Evolutionary conservation across 2,113 vertebrate species (phyloP).

Genomic region (Amphiprion ocellaris): DNA sequence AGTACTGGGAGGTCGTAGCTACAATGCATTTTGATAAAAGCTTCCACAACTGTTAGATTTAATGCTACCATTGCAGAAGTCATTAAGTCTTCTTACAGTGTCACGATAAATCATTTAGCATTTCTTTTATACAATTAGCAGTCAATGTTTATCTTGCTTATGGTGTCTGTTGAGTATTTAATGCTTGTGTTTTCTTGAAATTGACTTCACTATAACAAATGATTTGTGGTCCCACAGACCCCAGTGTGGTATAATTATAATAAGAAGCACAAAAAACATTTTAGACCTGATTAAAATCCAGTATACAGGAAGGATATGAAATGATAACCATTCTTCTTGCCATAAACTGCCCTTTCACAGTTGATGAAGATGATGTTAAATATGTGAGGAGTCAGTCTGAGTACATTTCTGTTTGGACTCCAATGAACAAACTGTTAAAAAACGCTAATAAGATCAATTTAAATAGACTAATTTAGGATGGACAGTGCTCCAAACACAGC

Average conservation of each 20-base stretch:
- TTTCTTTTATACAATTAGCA: background rate
- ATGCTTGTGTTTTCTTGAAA: background rate
- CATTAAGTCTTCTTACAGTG: conserved; percentile 2
- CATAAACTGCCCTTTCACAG: background rate
- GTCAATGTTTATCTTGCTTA: background rate
- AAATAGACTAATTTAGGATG: too few relatives aligned
- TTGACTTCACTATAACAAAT: background rate
- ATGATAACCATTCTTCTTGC: background rate
- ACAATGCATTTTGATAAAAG: conserved; percentile 41
- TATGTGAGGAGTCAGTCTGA: too few relatives aligned
- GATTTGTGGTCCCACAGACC: background rate
- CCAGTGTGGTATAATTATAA: too few relatives aligned
- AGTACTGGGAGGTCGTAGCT: conserved; percentile 42
- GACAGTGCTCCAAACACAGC: too few relatives aligned
- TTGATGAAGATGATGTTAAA: background rate
- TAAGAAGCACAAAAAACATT: too few relatives aligned
- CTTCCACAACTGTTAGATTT: background rate
- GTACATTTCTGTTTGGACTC: too few relatives aligned
- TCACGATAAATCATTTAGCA: background rate
- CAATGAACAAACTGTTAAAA: too few relatives aligned
- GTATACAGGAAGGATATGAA: background rate
- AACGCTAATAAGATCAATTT: too few relatives aligned
- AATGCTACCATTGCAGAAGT: background rate
- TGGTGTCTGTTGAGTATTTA: background rate
- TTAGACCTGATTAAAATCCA: too few relatives aligned